These are phyloP conservation scores for Drosophila prolongata DNA, from an alignment of 2,888 invertebrate species.

Conservation along the genomic window DNA sequence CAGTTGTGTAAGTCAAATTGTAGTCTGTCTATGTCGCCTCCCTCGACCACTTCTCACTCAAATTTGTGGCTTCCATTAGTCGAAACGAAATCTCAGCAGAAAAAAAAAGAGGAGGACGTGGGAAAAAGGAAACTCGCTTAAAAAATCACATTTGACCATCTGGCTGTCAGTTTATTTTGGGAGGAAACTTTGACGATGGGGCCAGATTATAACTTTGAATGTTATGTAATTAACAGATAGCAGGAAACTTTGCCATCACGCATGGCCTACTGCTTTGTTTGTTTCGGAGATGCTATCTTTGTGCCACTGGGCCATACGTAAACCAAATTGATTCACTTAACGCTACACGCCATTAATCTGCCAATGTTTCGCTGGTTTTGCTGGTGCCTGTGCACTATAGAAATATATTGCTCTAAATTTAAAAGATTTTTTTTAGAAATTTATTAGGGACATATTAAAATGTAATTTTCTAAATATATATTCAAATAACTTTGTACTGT, in stretches of 20 bases:
- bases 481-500: too few species aligned
- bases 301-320: conserved; percentile 36
- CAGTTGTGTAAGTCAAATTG: conserved; percentile 58
- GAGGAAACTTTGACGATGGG: conserved; percentile 41
- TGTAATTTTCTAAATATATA: not conserved
- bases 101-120: not conserved
- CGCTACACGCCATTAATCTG: conserved; percentile 58
- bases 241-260: conserved; percentile 42
- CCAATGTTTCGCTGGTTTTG: conserved; percentile 42
- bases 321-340: conserved; percentile 57
- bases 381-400: not conserved
- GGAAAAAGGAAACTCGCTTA: conserved; percentile 8
- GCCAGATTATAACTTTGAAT: conserved; percentile 60
- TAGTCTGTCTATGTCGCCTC: conserved; percentile 40
- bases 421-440: not conserved
- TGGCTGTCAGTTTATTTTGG: conserved; percentile 51
- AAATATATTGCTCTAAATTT: not conserved
- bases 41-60: conserved; percentile 15
- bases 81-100: conserved; percentile 42
- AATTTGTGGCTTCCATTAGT: conserved; percentile 49
- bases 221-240: conserved; percentile 62
- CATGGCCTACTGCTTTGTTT: conserved; percentile 46
- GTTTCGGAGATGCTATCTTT: conserved; percentile 16
- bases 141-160: conserved; percentile 43
- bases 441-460: not conserved